Base-by-base conservation (phyloP, 2,888 invertebrate genomes). In the Drosophila koepferae region DNA sequence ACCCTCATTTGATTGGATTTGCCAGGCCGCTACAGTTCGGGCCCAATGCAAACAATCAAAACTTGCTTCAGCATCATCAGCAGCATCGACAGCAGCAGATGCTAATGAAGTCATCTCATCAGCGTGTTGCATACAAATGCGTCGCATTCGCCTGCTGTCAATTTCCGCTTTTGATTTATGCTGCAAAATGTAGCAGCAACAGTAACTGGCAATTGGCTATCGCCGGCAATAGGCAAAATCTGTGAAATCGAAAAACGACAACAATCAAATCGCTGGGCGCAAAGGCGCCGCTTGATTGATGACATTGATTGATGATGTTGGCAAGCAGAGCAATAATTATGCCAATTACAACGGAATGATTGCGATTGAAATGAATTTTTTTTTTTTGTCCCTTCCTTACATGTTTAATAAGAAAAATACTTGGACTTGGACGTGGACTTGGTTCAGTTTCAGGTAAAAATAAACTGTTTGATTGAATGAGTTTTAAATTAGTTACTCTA, bases 31-130 rank as follows among this genome's bases (percentile, higher is more conserved):
- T 46, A 38, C 68, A 71, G 69, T 68, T 72, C 61, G 72, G 48
- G 70, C 59, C 62, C 51, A 77, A 46, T 38, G 80, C 86, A 85
- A 83, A 82, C 82, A 84, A 79, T 80, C 89, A 87, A 59, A 75
- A 53, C 55, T 72, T 62, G 77, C 84, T 38, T 34, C 68, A 31
- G n/a, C 53, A 36, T n/a, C 68, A 44, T 34, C 31, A 51, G 40
- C 23, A 23, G 23, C 23, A 23, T 23, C 23, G 23, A 28, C 31
- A 49, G 40, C 43, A 59, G 62, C 81, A 78, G 74, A 77, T 82
- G 89, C 85, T 85, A 88, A 85, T 85, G 89, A 88, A 85, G 89
- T 74, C 77, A 81, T 79, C 82, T 78, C 75, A 84, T 75, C 80
- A 82, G 72, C 80, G 76, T 40, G 67, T 56, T 76, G 83, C 80